These are phyloP conservation scores for Fratercula arctica DNA, from an alignment of 2,797 vertebrate species.

Conservation along the genomic window DNA sequence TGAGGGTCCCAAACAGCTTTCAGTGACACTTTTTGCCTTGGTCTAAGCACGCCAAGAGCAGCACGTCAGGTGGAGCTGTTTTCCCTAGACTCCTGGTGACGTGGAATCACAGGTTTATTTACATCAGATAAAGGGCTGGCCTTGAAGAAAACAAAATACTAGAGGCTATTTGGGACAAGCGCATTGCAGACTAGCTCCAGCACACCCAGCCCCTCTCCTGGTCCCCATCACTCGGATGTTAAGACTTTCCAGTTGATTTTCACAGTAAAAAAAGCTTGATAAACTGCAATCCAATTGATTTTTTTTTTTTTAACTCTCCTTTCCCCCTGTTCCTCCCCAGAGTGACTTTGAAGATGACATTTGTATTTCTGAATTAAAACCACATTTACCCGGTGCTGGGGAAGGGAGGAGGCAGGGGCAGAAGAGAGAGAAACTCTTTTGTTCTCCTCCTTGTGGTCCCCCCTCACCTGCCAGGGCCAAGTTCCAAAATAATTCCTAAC, in stretches of 20 bases:
- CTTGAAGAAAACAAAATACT: background rate
- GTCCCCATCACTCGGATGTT: background rate
- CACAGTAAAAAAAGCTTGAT: background rate
- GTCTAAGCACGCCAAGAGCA: background rate
- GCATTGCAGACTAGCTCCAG: background rate
- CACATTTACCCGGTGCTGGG: background rate
- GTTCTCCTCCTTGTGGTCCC: conserved; percentile 37
- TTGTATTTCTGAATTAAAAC: conserved; percentile 61
- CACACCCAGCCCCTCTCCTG: background rate
- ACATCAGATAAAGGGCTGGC: background rate
- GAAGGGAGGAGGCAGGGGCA: background rate
- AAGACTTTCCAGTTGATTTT: background rate
- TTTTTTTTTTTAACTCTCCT: background rate
- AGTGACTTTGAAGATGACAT: conserved; percentile 29
- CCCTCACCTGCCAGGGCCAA: conserved; percentile 53
- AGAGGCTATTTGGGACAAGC: background rate
- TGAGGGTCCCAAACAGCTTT: background rate
- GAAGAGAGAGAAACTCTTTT: conserved; percentile 43
- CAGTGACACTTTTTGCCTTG: background rate
- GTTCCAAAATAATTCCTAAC: conserved; percentile 58
- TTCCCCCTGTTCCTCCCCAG: background rate
- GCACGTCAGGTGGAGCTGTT: background rate
- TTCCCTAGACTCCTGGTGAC: background rate
- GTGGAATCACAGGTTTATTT: background rate
- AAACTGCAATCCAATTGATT: background rate